phyloP scores from a whole-genome alignment of 2,888 invertebrate species.

The Amphipyra tragopoginis region DNA sequence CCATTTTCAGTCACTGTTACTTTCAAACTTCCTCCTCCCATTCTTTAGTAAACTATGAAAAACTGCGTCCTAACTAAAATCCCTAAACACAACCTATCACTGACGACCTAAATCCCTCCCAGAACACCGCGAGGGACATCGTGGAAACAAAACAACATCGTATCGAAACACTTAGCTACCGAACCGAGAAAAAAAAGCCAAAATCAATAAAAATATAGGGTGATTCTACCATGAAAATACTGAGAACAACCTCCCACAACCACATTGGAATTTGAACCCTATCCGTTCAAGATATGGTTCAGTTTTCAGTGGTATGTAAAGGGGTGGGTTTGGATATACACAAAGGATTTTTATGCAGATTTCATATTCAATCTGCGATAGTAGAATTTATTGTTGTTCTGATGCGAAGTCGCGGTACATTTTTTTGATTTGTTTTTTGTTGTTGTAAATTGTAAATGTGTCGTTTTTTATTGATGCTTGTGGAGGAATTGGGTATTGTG shows the following conservation, averaged over 20 bases:
- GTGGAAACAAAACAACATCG: conserved; percentile 42
- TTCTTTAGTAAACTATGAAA: neutral
- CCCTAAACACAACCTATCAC: conserved; percentile 10
- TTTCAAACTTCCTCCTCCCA: too few species aligned
- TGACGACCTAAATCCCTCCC: conserved; percentile 12
- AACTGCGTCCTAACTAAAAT: neutral
- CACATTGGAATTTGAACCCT: conserved; percentile 18
- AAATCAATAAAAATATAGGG: conserved; percentile 59
- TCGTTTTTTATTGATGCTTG: neutral
- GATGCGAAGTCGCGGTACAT: conserved; percentile 52
- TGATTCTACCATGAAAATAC: conserved; percentile 42
- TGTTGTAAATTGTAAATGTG: conserved; percentile 19
- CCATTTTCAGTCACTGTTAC: too few species aligned
- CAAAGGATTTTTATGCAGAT: conserved; percentile 73
- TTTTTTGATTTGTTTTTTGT: conserved; percentile 40
- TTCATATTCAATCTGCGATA: conserved; percentile 80
- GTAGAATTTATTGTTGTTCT: conserved; percentile 68
- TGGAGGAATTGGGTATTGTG: too few species aligned
- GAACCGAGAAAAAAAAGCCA: conserved; percentile 47
- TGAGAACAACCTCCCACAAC: conserved; percentile 9
- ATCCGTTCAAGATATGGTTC: neutral
- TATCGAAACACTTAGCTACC: conserved; percentile 46
- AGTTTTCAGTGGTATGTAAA: conserved; percentile 2
- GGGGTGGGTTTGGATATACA: conserved; percentile 36
- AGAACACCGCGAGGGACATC: conserved; percentile 23